Conservation (phyloP, 2,797 vertebrate genomes). For the Picus viridis region DNA sequence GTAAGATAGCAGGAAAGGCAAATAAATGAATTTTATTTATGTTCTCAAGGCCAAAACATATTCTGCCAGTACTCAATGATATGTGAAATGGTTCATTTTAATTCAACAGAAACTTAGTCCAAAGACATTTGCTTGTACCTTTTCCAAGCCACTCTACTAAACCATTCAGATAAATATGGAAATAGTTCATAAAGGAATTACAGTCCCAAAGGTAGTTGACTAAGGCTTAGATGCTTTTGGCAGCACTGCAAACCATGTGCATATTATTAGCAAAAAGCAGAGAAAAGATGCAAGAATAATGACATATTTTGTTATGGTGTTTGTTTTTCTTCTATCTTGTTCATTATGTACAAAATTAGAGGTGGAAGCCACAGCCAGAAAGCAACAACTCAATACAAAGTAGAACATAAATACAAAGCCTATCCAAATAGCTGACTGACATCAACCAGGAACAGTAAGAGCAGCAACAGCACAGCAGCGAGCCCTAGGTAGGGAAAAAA, state of each 20-base stretch:
- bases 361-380: conserved; percentile 4
- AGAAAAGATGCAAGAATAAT: conserved; percentile 46
- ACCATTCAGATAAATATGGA: conserved; percentile 27
- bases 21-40: conserved; percentile 42
- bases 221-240: conserved; percentile 51
- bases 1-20: conserved; percentile 38
- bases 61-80: not conserved
- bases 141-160: conserved; percentile 39
- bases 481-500: not conserved
- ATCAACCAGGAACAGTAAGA: not conserved
- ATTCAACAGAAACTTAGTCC: conserved; percentile 56
- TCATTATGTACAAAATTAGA: conserved; percentile 61
- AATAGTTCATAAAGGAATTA: conserved; percentile 56
- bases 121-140: conserved; percentile 22
- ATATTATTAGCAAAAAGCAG: conserved; percentile 37
- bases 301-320: conserved; percentile 32
- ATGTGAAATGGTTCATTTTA: conserved; percentile 31
- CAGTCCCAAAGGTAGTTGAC: conserved; percentile 34
- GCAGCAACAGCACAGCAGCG: not conserved
- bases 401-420: not conserved
- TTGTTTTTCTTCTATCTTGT: conserved; percentile 42
- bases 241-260: conserved; percentile 1
- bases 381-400: conserved; percentile 10
- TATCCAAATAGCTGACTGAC: not conserved
- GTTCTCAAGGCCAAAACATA: conserved; percentile 10